Percentiles rank a stretch among this genome's conserved stretches.
These are phyloP conservation scores for Cylas formicarius DNA, from an alignment of 1,140 invertebrate genomes.

Conservation along the genomic window DNA sequence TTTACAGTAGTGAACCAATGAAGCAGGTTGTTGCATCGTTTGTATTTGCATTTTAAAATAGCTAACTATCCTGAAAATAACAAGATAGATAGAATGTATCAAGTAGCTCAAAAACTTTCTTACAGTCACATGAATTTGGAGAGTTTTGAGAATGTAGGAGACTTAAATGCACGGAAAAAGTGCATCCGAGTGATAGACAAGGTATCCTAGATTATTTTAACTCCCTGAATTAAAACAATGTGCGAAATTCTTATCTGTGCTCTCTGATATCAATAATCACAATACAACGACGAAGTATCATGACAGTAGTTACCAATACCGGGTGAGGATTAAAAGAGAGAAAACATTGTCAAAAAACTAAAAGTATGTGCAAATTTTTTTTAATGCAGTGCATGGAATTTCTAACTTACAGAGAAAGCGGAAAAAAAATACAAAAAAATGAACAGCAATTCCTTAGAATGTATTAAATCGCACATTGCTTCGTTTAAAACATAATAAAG, in stretches of 20 bases:
- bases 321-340: constrained; percentile 2
- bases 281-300: too few species aligned
- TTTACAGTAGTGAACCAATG: too few species aligned
- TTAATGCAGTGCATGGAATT: constrained; percentile 6
- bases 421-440: too few species aligned
- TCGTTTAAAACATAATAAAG: constrained; percentile 3
- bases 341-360: constrained; percentile 1
- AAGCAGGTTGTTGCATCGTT: too few species aligned
- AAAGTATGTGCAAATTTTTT: constrained; percentile 1
- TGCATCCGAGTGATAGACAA: too few species aligned
- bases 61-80: too few species aligned
- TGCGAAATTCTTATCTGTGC: too few species aligned
- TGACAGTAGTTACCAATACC: constrained; percentile 2
- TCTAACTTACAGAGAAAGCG: background rate
- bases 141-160: constrained; percentile 9
- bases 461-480: constrained; percentile 1
- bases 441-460: background rate
- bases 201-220: too few species aligned
- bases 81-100: constrained; percentile 8
- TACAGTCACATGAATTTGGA: constrained; percentile 12
- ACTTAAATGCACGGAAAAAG: constrained; percentile 7
- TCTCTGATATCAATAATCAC: too few species aligned
- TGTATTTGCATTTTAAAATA: too few species aligned
- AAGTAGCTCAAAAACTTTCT: constrained; percentile 8
- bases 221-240: constrained; percentile 5